Evolutionary conservation across 2,113 vertebrate species (phyloP), one percentile per base, ranked within the genome.

Genomic region (Vidua chalybeata): DNA sequence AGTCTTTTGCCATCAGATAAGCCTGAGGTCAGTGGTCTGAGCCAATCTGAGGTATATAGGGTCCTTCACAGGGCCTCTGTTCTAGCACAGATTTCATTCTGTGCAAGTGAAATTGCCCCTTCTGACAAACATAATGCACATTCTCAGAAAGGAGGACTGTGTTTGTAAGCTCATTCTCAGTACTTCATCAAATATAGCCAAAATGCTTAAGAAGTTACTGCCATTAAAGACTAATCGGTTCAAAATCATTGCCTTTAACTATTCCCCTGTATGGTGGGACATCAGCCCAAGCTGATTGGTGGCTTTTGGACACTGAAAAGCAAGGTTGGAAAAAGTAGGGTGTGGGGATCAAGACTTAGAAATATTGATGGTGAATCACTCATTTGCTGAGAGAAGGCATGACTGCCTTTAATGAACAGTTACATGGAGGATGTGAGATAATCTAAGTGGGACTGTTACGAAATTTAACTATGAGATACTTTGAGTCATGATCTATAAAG

Each of bases 401-500:
- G 24, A 62, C 5, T 91, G 78, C 62, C 86, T 95, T 85, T 84
- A 77, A 85, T 58, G 64, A 85, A 87, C 7, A 90, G 66, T 75
- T 87, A 82, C 41, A 39, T n/a, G 55, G 45, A 95, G 93, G 56
- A 90, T 77, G 76, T 55, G 72, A 82, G 85, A 92, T 83, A 82
- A 62, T 80, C 63, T 76, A 95, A 94, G 68, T 90, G 81, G 62
- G 77, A 26, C 83, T 91, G 86, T 86, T 95, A 95, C 10, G 5
- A 95, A 97, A 97, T 81, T 93, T 85, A 89, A 78, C 71, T 72
- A 84, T 43, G 55, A 68, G 84, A 87, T 67, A 49, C 86, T 96
- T 69, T 72, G 79, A 95, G 84, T 84, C 97, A 97, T 33, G 43
- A 88, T 94, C 93, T 93, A 68, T 62, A 91, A 92, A 96, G 76